These are phyloP conservation scores for Trachops cirrhosus DNA, from an alignment of 2,797 vertebrate genomes.

Conservation along the genomic window DNA sequence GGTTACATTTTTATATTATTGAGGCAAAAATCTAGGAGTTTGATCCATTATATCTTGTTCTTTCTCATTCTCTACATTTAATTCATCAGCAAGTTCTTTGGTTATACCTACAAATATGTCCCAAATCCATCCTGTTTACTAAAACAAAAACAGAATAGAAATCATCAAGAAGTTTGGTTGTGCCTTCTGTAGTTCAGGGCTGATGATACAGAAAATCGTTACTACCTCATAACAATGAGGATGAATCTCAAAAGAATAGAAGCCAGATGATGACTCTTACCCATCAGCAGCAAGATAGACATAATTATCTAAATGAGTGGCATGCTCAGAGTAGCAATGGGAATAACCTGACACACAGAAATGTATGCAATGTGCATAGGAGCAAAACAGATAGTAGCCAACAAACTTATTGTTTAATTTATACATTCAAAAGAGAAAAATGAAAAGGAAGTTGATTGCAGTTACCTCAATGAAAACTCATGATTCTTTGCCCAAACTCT, in stretches of 20 bases:
- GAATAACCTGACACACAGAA: not conserved
- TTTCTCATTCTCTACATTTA: not conserved
- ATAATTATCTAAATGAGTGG: not conserved
- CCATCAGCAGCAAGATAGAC: not conserved
- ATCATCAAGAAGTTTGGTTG: not conserved
- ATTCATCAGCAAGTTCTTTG: not conserved
- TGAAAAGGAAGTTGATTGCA: not conserved
- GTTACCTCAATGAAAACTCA: not conserved
- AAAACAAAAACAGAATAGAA: not conserved
- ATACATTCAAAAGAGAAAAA: not conserved
- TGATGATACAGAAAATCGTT: not conserved
- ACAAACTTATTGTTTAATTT: not conserved
- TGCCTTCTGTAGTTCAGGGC: not conserved
- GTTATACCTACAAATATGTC: not conserved
- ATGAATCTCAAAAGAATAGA: not conserved
- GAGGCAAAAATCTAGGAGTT: not conserved
- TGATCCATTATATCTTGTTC: not conserved
- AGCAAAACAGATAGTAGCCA: not conserved
- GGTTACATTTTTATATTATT: not conserved
- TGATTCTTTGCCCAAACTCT: not conserved
- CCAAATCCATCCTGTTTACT: not conserved
- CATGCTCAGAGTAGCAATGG: not conserved
- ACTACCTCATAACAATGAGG: not conserved
- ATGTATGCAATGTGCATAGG: not conserved
- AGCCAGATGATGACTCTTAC: not conserved